A percentile compares a stretch with the other conserved stretches of the same genome.
These are phyloP conservation scores for Trichogramma pretiosum DNA, from an alignment of 1,140 invertebrate species.

Conservation along the genomic window DNA sequence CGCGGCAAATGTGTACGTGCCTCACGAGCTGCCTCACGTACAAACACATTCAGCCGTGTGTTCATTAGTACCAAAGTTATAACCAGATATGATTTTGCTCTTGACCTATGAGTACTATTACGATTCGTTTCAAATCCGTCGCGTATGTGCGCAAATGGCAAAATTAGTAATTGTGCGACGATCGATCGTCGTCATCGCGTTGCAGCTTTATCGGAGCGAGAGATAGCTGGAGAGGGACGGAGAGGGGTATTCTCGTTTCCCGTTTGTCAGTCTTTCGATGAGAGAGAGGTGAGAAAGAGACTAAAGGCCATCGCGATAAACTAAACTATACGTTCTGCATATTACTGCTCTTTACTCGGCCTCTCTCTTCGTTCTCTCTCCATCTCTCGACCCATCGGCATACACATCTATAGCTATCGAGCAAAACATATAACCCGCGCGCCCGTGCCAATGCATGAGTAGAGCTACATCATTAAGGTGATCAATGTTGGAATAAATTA, in stretches of 20 bases:
- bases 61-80: constrained; percentile 18
- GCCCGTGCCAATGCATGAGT: too few relatives aligned
- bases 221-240: constrained; percentile 16
- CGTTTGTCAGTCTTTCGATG: too few relatives aligned
- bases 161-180: constrained; percentile 41
- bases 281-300: constrained; percentile 21
- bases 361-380: too few relatives aligned
- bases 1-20: too few relatives aligned
- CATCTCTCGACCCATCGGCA: not conserved
- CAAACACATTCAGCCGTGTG: too few relatives aligned
- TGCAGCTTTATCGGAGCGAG: constrained; percentile 37
- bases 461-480: constrained; percentile 44
- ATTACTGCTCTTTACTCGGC: not conserved
- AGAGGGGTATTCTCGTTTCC: too few relatives aligned
- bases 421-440: too few relatives aligned
- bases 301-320: constrained; percentile 1
- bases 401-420: too few relatives aligned
- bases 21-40: too few relatives aligned
- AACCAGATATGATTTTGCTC: constrained; percentile 16
- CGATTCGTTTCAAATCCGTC: constrained; percentile 17
- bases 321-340: too few relatives aligned
- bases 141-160: too few relatives aligned
- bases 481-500: constrained; percentile 48
- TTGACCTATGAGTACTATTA: constrained; percentile 8
- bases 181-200: constrained; percentile 47